These are phyloP conservation scores for Chlamydotis undulata DNA, from an alignment of 2,113 vertebrate genomes.

Conservation along the genomic window DNA sequence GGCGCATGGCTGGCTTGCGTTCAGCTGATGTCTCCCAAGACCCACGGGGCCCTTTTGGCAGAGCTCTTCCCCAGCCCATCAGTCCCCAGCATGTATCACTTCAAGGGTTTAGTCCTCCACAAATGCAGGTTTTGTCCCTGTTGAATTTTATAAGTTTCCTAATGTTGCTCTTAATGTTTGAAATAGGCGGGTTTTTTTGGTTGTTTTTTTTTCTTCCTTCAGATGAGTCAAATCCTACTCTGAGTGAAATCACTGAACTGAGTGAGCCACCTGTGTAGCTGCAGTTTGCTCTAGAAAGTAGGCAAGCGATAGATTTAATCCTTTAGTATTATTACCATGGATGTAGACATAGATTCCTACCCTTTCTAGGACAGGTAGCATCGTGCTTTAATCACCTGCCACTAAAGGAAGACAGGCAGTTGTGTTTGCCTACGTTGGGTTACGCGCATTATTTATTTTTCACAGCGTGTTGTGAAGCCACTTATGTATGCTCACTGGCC, in stretches of 20 bases:
- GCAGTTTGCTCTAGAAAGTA: neutral
- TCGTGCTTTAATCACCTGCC: neutral
- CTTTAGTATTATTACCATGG: neutral
- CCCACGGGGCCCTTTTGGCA: too few relatives aligned
- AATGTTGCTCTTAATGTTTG: neutral
- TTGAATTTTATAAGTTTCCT: neutral
- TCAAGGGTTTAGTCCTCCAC: neutral
- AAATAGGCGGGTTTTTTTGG: neutral
- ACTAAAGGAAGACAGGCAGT: neutral
- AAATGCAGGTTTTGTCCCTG: neutral
- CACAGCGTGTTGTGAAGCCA: neutral
- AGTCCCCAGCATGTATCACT: neutral
- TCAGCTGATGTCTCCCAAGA: neutral
- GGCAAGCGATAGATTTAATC: neutral
- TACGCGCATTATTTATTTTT: neutral
- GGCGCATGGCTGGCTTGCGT: neutral
- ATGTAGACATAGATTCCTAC: neutral
- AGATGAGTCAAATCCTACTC: neutral
- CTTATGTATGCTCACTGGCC: rapidly evolving
- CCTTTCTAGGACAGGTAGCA: neutral
- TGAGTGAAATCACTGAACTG: neutral
- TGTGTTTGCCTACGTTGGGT: rapidly evolving
- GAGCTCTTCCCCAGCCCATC: too few relatives aligned
- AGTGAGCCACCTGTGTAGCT: neutral
- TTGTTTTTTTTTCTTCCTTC: neutral